A percentile compares a stretch with the other conserved stretches of the same genome.
phyloP scores from a whole-genome alignment of 64 coral and sea anemone species.

The Hydrozoanthus tunicans region DNA sequence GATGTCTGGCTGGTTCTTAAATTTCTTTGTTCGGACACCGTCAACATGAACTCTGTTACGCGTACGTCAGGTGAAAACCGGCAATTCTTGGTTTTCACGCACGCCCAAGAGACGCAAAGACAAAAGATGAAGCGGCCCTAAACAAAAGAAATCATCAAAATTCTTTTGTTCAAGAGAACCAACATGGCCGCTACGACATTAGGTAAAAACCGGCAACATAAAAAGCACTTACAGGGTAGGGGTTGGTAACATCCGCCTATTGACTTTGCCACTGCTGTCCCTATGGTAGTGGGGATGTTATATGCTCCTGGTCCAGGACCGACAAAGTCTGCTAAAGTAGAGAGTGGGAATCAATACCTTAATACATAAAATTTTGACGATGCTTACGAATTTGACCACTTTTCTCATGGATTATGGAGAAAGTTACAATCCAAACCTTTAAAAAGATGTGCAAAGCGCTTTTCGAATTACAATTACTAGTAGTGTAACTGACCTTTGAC shows the following conservation, averaged over 20 bases:
- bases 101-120: no score
- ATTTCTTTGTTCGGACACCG: no score
- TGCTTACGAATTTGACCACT: background rate
- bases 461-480: background rate
- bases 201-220: background rate
- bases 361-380: background rate
- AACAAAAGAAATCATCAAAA: no score
- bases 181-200: no score
- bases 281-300: slow-evolving; percentile 53
- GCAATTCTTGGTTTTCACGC: no score
- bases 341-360: background rate
- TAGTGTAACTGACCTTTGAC: background rate
- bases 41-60: no score
- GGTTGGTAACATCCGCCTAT: slow-evolving; percentile 34
- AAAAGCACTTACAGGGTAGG: slow-evolving; percentile 8
- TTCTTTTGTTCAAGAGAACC: no score
- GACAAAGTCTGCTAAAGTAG: background rate
- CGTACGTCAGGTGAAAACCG: no score
- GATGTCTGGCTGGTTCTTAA: no score
- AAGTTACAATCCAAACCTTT: background rate
- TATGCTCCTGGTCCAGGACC: slow-evolving; percentile 52
- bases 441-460: background rate
- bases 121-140: background rate
- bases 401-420: no score
- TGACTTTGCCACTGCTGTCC: slow-evolving; percentile 50